Conservation (phyloP, 2,113 vertebrate species). For the Poeciliopsis turrubarensis region DNA sequence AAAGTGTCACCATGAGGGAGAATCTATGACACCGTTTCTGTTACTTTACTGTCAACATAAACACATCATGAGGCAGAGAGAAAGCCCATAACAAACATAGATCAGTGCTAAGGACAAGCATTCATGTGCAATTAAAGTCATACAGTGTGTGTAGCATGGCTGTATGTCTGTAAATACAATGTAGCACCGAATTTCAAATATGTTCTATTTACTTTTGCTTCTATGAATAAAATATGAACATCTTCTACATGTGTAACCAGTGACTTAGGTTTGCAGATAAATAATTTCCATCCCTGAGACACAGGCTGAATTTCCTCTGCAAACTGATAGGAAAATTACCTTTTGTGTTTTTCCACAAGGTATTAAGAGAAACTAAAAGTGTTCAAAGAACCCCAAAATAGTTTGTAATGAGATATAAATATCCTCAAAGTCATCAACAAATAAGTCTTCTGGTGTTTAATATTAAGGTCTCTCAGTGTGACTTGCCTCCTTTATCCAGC, state of each 20-base stretch:
- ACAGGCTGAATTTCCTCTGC: constrained; percentile 14
- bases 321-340: constrained; percentile 1
- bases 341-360: constrained; percentile 5
- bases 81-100: not conserved
- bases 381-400: constrained; percentile 65
- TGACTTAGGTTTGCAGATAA: constrained; percentile 20
- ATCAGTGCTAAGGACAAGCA: not conserved
- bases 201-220: not conserved
- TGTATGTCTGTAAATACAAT: not conserved
- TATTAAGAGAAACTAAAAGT: constrained; percentile 53
- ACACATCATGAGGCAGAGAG: constrained; percentile 1
- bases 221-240: not conserved
- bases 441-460: constrained; percentile 16
- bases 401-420: constrained; percentile 46
- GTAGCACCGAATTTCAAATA: constrained; percentile 6
- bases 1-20: constrained; percentile 52
- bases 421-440: constrained; percentile 47
- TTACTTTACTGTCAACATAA: constrained; percentile 44
- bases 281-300: constrained; percentile 11
- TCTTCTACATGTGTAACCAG: not conserved
- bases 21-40: constrained; percentile 47
- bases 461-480: not conserved
- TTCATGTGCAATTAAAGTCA: constrained; percentile 2
- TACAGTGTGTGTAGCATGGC: not conserved
- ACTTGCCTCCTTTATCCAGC: not conserved